Conservation (phyloP, 2,113 vertebrate genomes). For the Oncorhynchus clarkii region DNA sequence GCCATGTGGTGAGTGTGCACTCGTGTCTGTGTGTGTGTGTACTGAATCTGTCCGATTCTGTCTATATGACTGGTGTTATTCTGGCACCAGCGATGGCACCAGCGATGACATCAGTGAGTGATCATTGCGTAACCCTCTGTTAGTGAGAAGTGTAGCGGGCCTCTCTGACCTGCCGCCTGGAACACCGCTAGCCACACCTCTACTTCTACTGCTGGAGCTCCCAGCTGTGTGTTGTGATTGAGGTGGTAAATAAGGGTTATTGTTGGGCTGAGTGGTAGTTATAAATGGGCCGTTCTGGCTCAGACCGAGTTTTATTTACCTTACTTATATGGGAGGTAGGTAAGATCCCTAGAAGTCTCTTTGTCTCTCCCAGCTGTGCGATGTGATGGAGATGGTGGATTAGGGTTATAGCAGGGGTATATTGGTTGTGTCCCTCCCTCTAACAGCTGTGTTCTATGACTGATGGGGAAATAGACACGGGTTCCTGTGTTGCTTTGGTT, state of each 20-base stretch:
- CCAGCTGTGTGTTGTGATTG: conserved; percentile 12
- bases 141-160: conserved; percentile 3
- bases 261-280: too few species aligned
- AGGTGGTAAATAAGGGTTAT: conserved; percentile 13
- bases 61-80: conserved; percentile 10
- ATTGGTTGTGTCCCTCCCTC: not conserved
- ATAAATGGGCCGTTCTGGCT: too few species aligned
- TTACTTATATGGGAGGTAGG: too few species aligned
- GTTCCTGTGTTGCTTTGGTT: conserved; percentile 50
- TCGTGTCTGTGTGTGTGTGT: not conserved
- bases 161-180: not conserved
- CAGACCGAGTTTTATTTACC: too few species aligned
- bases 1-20: not conserved
- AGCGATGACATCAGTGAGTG: conserved; percentile 48
- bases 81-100: conserved; percentile 3
- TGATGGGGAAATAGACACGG: conserved; percentile 19
- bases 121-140: conserved; percentile 31
- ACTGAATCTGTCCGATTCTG: not conserved
- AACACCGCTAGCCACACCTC: conserved; percentile 22
- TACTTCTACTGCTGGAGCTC: not conserved
- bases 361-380: too few species aligned
- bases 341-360: too few species aligned
- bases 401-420: not conserved
- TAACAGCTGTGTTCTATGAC: conserved; percentile 2
- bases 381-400: not conserved